Evolutionary conservation across 2,888 invertebrate genomes (phyloP).

Genomic region (Synergus umbraculus): DNA sequence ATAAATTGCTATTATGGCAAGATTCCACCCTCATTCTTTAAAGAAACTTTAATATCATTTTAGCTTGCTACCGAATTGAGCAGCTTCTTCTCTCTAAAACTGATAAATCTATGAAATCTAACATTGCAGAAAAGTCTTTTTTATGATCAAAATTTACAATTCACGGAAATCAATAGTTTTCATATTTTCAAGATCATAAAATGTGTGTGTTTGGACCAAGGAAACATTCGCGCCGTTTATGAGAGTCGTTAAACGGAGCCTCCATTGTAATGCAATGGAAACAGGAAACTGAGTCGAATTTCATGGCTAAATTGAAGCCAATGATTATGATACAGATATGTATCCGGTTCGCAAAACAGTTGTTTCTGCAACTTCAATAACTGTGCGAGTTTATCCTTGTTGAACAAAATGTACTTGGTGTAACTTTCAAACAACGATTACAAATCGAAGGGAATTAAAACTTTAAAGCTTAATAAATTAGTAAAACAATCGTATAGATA

Average conservation of each 20-base stretch:
- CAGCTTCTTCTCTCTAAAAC: no score
- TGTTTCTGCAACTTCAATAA: no score
- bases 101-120: no score
- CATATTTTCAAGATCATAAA: conserved; percentile 15
- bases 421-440: neutral
- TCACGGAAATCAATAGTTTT: neutral
- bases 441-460: neutral
- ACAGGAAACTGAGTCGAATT: neutral
- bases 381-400: no score
- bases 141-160: neutral
- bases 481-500: no score
- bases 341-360: no score
- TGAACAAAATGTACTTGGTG: neutral
- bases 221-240: neutral
- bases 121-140: no score
- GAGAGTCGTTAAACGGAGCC: neutral
- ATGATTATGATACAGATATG: neutral
- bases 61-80: no score
- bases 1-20: neutral
- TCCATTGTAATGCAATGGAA: neutral
- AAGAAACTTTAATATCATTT: no score
- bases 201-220: neutral
- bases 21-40: neutral
- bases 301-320: neutral
- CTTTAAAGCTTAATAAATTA: no score